Evolutionary conservation across 2,797 vertebrate species (phyloP).

Genomic region (Periparus ater): DNA sequence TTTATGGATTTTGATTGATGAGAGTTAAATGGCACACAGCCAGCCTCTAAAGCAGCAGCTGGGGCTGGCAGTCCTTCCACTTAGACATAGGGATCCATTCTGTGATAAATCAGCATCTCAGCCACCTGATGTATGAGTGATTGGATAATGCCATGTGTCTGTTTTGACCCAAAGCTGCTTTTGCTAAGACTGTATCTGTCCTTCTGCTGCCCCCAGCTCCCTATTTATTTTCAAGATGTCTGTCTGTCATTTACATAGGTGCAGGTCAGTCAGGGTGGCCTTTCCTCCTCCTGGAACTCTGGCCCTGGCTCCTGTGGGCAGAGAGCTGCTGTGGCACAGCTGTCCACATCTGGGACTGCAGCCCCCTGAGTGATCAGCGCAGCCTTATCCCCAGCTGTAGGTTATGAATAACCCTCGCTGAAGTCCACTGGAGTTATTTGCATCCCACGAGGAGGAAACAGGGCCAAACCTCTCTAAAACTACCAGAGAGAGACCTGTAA

Average conservation of each 20-base stretch:
- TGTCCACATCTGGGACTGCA: background rate
- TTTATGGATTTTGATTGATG: conserved; percentile 48
- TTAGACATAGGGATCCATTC: background rate
- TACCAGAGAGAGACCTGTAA: background rate
- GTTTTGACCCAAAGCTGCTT: background rate
- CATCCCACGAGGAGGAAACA: background rate
- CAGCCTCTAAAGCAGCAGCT: conserved; percentile 1
- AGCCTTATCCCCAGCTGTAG: background rate
- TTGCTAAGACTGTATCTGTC: background rate
- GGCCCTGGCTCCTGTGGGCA: background rate
- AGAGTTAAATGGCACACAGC: background rate
- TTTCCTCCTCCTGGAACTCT: fast-evolving
- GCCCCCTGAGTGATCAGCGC: fast-evolving
- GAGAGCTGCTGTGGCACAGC: background rate
- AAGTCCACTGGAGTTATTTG: background rate
- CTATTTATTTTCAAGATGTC: background rate
- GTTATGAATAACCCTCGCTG: background rate
- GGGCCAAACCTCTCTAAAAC: background rate
- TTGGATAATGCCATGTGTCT: background rate
- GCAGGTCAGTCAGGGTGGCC: background rate
- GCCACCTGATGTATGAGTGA: background rate
- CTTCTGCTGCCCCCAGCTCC: background rate
- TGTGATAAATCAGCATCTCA: background rate
- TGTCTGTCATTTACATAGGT: background rate
- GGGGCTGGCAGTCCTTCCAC: background rate